Evolutionary conservation across 30 jellyfish, hydroid and myxozoan species (phyloP), one percentile per base, ranked within the genome.

Genomic region (Hydra vulgaris): DNA sequence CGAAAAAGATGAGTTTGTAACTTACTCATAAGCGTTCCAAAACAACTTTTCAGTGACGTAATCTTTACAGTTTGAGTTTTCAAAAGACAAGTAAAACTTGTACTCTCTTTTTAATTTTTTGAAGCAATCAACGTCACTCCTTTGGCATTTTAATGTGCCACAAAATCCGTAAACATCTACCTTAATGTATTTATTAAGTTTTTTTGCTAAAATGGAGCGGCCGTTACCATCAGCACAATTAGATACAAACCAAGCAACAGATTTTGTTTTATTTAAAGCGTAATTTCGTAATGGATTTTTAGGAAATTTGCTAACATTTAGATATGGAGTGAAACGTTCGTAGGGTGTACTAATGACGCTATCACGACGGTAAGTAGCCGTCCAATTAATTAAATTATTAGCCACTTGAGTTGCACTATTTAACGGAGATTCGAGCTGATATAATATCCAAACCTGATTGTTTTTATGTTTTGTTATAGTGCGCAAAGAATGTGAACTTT

Each of bases 241-340:
- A 17, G 89, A 81, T 21, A 81, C 87, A 71, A 71, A 40, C 89
- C 89, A 81, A 8, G 89, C 89, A 12, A 53, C 89, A 1, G 53
- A 18, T 73, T 81, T 81, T 12, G 86, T 69, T 71, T 72, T 81
- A 19, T 86, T 86, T 40, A 5, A 12, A n/a, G 89, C 89, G 26
- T 69, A 81, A 27, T 81, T 81, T 27, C 17, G 19, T 25, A 8
- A 8, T 0, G 77, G 15, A 15, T 53, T 40, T 17, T 18, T 23
- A 8, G 89, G 77, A 12, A 54, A 26, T 16, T 71, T 18, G 7
- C 17, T 4, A 17, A 23, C 7, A 8, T 25, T 4, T 18, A 12
- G 55, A 26, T 40, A 70, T 53, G 89, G 22, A 5, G 54, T 19
- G 20, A 81, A 81, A n/a, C 24, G 25, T 25, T 22, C 89, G 74